Conservation (phyloP, 2,888 invertebrate genomes). For the Diaprepes abbreviatus region DNA sequence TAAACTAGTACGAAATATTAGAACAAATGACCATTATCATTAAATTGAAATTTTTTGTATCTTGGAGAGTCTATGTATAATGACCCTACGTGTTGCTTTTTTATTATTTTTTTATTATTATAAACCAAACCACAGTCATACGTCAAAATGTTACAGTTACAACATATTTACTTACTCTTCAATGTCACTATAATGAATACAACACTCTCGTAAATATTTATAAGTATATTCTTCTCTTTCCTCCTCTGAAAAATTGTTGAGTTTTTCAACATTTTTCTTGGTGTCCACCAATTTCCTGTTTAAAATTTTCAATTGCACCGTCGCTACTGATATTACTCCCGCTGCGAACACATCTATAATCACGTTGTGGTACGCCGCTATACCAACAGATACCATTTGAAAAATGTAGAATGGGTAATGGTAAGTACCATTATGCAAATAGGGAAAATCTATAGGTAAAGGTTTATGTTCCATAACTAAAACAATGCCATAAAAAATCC, state of each 20-base stretch:
- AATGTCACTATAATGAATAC: slow-evolving; percentile 40
- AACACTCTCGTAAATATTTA: slow-evolving; percentile 32
- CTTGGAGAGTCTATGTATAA: too few relatives aligned
- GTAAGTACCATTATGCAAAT: slow-evolving; percentile 37
- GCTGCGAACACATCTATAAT: slow-evolving; percentile 27
- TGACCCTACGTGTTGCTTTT: too few relatives aligned
- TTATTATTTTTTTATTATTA: too few relatives aligned
- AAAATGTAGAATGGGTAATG: slow-evolving; percentile 39
- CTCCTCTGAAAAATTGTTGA: background rate
- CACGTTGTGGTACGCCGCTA: slow-evolving; percentile 20
- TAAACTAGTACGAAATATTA: too few relatives aligned
- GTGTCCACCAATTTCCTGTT: slow-evolving; percentile 36
- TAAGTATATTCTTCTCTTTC: slow-evolving; percentile 11
- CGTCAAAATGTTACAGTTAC: too few relatives aligned
- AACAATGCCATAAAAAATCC: too few relatives aligned
- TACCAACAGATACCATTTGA: background rate
- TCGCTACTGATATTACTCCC: slow-evolving; percentile 13
- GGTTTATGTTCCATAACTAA: slow-evolving; percentile 18
- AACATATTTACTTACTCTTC: slow-evolving; percentile 36
- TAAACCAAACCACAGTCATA: too few relatives aligned
- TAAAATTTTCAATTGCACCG: slow-evolving; percentile 35
- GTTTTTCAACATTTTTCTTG: slow-evolving; percentile 9
- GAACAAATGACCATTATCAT: too few relatives aligned
- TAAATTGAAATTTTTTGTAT: too few relatives aligned
- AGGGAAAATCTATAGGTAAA: slow-evolving; percentile 44